phyloP scores from a whole-genome alignment of 2,888 invertebrate species.

The Microdon myrmicae region DNA sequence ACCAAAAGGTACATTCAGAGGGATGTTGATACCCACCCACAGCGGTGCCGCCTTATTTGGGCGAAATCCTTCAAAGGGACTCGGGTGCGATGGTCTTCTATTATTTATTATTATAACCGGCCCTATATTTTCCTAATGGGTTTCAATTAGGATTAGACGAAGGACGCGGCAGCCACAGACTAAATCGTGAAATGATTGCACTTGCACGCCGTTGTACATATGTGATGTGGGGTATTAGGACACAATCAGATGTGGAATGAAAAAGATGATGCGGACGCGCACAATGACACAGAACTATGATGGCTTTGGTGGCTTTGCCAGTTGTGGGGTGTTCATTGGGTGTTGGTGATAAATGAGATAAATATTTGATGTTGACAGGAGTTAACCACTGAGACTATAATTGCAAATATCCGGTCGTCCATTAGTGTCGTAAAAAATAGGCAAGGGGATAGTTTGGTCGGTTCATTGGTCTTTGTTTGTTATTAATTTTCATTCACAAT shows the following conservation, averaged over 20 bases:
- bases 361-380: conserved; percentile 26
- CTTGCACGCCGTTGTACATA: conserved; percentile 54
- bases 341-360: conserved; percentile 34
- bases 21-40: conserved; percentile 5
- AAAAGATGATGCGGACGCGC: not conserved
- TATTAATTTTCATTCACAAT: conserved; percentile 22
- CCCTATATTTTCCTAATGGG: conserved; percentile 66
- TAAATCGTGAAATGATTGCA: conserved; percentile 58
- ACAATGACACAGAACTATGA: too few relatives aligned
- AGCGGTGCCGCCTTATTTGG: conserved; percentile 3
- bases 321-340: not conserved
- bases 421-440: conserved; percentile 22
- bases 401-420: conserved; percentile 19
- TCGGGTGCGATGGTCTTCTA: conserved; percentile 55
- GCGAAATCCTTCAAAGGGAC: conserved; percentile 33
- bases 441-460: too few relatives aligned
- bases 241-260: conserved; percentile 17
- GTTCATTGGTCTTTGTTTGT: conserved; percentile 21
- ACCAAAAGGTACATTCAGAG: conserved; percentile 22
- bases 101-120: conserved; percentile 66
- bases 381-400: conserved; percentile 1
- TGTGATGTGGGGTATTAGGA: conserved; percentile 18
- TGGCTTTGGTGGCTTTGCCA: not conserved
- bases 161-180: conserved; percentile 30
- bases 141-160: conserved; percentile 64